Evolutionary conservation across 2,113 vertebrate species (phyloP).

Genomic region (Chitala chitala): DNA sequence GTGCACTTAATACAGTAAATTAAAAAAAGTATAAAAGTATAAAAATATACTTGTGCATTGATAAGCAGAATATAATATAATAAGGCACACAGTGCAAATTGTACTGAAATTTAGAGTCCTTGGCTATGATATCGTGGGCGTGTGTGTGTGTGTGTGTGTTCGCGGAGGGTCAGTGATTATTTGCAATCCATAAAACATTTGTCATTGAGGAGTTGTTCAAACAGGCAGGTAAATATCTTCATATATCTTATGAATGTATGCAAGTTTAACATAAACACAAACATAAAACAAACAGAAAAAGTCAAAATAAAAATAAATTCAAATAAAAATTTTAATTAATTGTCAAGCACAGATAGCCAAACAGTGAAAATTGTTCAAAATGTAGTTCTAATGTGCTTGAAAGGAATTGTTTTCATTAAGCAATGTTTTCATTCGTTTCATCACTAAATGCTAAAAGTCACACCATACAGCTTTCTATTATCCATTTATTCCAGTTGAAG

Average conservation of each 20-base stretch:
- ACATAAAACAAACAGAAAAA: not conserved
- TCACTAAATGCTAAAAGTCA: not conserved
- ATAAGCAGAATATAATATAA: too few relatives aligned
- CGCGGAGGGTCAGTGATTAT: too few relatives aligned
- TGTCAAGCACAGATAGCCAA: not conserved
- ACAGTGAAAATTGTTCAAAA: constrained; percentile 10
- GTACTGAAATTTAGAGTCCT: too few relatives aligned
- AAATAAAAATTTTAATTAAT: constrained; percentile 22
- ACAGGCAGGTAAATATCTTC: too few relatives aligned
- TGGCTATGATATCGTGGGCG: too few relatives aligned
- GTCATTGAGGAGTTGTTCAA: too few relatives aligned
- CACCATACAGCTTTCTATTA: not conserved
- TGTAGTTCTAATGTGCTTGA: constrained; percentile 13
- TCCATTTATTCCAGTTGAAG: not conserved
- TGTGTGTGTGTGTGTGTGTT: too few relatives aligned
- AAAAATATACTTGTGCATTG: too few relatives aligned
- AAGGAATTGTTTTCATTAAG: constrained; percentile 20
- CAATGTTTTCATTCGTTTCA: not conserved
- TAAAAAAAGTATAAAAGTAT: too few relatives aligned
- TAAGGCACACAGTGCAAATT: too few relatives aligned
- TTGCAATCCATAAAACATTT: too few relatives aligned
- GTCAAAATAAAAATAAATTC: not conserved
- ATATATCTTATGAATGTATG: not conserved
- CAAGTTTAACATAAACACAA: not conserved
- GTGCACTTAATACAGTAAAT: too few relatives aligned